Conservation (phyloP, 2,797 vertebrate genomes). For the Sebastes hubbsi region DNA sequence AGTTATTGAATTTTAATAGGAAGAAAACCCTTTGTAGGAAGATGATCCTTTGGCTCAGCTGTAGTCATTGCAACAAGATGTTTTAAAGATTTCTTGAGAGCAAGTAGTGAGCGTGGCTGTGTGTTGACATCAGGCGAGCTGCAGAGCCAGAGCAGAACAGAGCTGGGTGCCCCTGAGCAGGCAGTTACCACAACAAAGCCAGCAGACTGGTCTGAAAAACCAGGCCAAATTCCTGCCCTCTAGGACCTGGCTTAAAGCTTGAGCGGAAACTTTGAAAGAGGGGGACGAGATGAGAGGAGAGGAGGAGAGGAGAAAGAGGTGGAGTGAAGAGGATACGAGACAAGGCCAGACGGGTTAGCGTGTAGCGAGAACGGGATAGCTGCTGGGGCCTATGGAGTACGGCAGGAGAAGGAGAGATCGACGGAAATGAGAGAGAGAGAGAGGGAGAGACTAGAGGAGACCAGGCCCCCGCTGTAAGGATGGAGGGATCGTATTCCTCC, state of each 20-base stretch:
- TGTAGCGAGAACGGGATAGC: conserved; percentile 62
- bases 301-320: conserved; percentile 48
- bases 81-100: conserved; percentile 56
- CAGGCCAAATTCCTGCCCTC: conserved; percentile 81
- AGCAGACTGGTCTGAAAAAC: conserved; percentile 76
- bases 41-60: conserved; percentile 32
- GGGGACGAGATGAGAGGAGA: conserved; percentile 57
- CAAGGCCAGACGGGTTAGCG: conserved; percentile 62
- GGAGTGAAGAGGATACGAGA: conserved; percentile 75
- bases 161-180: conserved; percentile 76
- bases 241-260: conserved; percentile 78
- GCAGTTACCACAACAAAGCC: conserved; percentile 81
- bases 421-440: conserved; percentile 46
- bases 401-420: conserved; percentile 57
- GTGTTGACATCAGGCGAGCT: conserved; percentile 71
- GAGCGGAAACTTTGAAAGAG: conserved; percentile 75
- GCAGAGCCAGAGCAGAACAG: conserved; percentile 63
- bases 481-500: conserved; percentile 74
- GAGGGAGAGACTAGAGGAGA: conserved; percentile 59
- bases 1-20: conserved; percentile 6
- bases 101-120: conserved; percentile 56
- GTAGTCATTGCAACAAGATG: conserved; percentile 50
- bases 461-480: conserved; percentile 69
- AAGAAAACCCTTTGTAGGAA: conserved; percentile 10
- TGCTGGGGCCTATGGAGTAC: conserved; percentile 62